Evolutionary conservation across 2,113 vertebrate species (phyloP).

Genomic region (Otis tarda): DNA sequence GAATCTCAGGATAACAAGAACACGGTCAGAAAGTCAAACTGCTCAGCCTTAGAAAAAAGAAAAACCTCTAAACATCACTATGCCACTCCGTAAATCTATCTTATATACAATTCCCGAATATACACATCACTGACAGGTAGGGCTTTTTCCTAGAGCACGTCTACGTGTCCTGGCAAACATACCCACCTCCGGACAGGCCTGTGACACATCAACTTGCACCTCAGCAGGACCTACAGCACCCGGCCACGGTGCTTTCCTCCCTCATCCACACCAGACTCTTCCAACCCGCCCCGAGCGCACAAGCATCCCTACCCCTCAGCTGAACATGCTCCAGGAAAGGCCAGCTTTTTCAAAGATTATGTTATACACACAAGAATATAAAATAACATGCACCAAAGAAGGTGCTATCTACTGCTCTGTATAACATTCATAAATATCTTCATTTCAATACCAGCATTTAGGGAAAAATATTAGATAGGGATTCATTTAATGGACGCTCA

Average conservation of each 20-base stretch:
- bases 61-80: not conserved
- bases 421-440: not conserved
- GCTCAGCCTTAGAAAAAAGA: not conserved
- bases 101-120: not conserved
- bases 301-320: not conserved
- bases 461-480: not conserved
- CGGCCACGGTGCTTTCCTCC: not conserved
- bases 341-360: not conserved
- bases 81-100: not conserved
- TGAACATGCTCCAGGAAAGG: not conserved
- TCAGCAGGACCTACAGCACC: not conserved
- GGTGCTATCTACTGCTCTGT: not conserved
- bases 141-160: not conserved
- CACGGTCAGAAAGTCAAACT: not conserved
- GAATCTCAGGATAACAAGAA: not conserved
- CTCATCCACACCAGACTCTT: not conserved
- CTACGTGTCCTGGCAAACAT: fast-evolving
- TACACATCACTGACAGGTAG: not conserved
- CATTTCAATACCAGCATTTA: not conserved
- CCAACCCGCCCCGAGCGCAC: not conserved
- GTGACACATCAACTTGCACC: fast-evolving
- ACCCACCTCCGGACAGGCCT: not conserved
- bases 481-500: not conserved
- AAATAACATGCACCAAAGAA: not conserved
- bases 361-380: fast-evolving